Percentiles rank a stretch among this genome's conserved stretches.
Conservation (phyloP, 2,113 vertebrate genomes). For the Spea multiplicata region DNA sequence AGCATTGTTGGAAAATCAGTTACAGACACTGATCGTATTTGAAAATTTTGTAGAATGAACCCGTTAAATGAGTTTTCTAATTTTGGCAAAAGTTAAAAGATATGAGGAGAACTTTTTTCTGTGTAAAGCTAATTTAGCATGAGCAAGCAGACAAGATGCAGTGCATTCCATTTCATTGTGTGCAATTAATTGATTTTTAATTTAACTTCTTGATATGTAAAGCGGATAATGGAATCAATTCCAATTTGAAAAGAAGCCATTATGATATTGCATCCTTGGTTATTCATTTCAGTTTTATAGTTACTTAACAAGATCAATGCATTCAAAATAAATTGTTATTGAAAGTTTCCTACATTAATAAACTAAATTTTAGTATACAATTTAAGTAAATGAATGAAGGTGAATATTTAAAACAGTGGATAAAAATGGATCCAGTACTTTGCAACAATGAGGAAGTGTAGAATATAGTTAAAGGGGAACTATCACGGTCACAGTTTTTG, state of each 20-base stretch:
- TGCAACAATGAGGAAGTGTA: constrained; percentile 21
- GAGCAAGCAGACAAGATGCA: constrained; percentile 30
- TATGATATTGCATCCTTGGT: constrained; percentile 37
- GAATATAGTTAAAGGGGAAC: no score
- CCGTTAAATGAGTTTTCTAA: neutral
- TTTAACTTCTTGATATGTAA: constrained; percentile 47
- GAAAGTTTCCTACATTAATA: constrained; percentile 47
- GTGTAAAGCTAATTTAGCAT: constrained; percentile 34
- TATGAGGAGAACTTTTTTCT: constrained; percentile 19
- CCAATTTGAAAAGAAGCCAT: constrained; percentile 37
- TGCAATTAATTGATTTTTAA: constrained; percentile 49
- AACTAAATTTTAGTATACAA: constrained; percentile 25
- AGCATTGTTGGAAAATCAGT: no score
- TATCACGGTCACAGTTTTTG: no score
- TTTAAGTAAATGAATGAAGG: constrained; percentile 20
- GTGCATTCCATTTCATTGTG: constrained; percentile 44
- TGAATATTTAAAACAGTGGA: constrained; percentile 7
- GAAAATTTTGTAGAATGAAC: neutral
- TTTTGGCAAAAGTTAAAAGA: constrained; percentile 28
- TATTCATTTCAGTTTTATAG: constrained; percentile 44
- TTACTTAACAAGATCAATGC: constrained; percentile 46
- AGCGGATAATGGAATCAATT: constrained; percentile 46
- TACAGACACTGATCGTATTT: no score
- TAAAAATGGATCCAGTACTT: constrained; percentile 25
- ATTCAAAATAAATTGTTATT: constrained; percentile 46